These are phyloP conservation scores for Chaunax sp. DNA, from an alignment of 2,797 vertebrate genomes.

Conservation along the genomic window DNA sequence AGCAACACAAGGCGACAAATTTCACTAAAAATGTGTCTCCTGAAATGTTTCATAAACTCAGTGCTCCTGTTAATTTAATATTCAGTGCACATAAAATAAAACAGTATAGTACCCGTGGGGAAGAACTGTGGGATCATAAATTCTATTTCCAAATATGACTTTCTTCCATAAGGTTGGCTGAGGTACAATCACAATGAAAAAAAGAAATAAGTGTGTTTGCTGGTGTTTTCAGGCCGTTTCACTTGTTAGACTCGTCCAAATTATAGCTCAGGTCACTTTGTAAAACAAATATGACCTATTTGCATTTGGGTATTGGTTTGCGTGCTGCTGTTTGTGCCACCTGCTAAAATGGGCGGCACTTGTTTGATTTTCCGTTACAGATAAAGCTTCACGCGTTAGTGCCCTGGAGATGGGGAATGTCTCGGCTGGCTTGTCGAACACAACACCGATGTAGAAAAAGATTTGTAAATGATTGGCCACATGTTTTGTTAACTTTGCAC, in stretches of 20 bases:
- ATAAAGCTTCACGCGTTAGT: neutral
- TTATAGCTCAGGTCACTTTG: slow-evolving; percentile 40
- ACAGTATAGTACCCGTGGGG: too few relatives aligned
- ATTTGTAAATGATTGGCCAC: slow-evolving; percentile 10
- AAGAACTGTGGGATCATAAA: neutral
- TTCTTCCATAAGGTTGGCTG: neutral
- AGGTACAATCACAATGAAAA: neutral
- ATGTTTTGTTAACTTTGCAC: slow-evolving; percentile 1
- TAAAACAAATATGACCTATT: slow-evolving; percentile 65
- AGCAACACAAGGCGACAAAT: neutral
- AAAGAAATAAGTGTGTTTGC: slow-evolving; percentile 5
- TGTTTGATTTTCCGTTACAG: slow-evolving; percentile 53
- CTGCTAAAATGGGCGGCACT: slow-evolving; percentile 39
- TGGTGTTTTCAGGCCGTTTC: neutral
- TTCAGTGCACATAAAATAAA: neutral
- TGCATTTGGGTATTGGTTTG: slow-evolving; percentile 48
- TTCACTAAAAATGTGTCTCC: neutral
- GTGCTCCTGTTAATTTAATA: slow-evolving; percentile 4
- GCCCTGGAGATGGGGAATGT: neutral
- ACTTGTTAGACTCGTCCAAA: neutral
- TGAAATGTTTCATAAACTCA: slow-evolving; percentile 13
- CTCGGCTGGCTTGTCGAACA: neutral
- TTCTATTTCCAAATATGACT: neutral
- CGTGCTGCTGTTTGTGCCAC: slow-evolving; percentile 35
- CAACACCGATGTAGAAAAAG: neutral